Evolutionary conservation across 1,140 invertebrate genomes (phyloP).

Genomic region (Magallana angulata): DNA sequence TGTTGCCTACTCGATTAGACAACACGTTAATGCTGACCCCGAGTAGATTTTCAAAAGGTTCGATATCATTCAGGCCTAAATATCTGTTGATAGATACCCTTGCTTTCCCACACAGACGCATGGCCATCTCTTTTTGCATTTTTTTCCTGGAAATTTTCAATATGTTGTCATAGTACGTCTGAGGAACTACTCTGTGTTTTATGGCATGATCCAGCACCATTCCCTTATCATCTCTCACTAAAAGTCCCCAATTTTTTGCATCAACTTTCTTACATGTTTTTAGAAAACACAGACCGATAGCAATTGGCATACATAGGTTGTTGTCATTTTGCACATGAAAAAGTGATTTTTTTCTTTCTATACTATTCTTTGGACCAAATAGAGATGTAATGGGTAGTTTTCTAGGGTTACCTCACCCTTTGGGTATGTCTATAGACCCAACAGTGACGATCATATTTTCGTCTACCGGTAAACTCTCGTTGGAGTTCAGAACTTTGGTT

Average conservation of each 20-base stretch:
- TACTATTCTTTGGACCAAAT: no score
- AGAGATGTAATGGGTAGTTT: no score
- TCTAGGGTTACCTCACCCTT: not conserved
- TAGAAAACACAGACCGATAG: constrained; percentile 35
- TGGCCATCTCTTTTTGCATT: constrained; percentile 23
- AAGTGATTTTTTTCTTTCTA: no score
- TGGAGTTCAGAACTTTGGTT: constrained; percentile 26
- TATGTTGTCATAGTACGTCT: not conserved
- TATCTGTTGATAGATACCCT: constrained; percentile 23
- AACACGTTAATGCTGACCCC: constrained; percentile 40
- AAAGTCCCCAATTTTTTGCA: not conserved
- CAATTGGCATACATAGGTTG: not conserved
- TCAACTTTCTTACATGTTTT: constrained; percentile 35
- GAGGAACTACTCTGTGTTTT: not conserved
- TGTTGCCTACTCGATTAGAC: constrained; percentile 31
- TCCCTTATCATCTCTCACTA: not conserved
- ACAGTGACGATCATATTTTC: constrained; percentile 8
- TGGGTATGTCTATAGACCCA: constrained; percentile 26
- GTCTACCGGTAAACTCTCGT: constrained; percentile 27
- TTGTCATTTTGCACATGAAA: not conserved
- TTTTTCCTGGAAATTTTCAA: constrained; percentile 5
- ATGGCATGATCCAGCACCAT: not conserved
- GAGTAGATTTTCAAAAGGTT: constrained; percentile 27
- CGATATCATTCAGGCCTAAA: constrained; percentile 40
- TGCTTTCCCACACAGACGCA: constrained; percentile 9